Evolutionary conservation across 92 coral and sea anemone species (phyloP), one percentile per base, ranked within the genome.

Genomic region (Galaxea fascicularis): DNA sequence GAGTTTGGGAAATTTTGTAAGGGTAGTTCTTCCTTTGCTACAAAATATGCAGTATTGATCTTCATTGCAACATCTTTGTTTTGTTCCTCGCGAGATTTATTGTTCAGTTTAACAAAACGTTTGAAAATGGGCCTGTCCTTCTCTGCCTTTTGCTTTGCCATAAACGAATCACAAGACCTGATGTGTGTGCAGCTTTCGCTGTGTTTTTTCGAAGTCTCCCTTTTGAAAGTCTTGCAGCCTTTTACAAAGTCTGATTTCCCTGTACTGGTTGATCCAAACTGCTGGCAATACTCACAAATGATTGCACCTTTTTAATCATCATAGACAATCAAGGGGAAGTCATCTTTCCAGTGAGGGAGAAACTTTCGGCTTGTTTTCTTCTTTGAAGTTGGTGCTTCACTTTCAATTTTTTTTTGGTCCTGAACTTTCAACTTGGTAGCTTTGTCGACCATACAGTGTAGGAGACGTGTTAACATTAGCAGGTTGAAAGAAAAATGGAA

Each of bases 11-110:
- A 72, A 27, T 73, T 83, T 73, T 73, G n/a, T n/a, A 75, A 85
- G 17, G 83, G 89, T 35, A 85, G 77, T 85, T 85, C 89, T 68
- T 79, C 84, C 64, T 85, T 85, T 30, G 83, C 89, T 18, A 76
- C 52, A 20, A 76, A 76, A 54, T 85, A 85, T 14, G 89, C 89
- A 0, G 79, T 77, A 77, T 77, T 77, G 20, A 59, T 77, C 20
- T 77, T 59, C 82, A 47, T 46, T 57, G 74, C 29, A 71, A 44
- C 73, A 71, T 65, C 28, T 82, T 77, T 21, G 35, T 31, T 46
- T 59, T 72, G 24, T 71, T 82, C 35, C 70, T 84, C 80, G 24
- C 73, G 81, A 52, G 44, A 72, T 28, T 47, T 73, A 20, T 73
- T 83, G 28, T 62, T 71, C 79, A 71, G 62, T 83, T 83, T 83